Evolutionary conservation across 2,888 invertebrate species (phyloP), one percentile per base, ranked within the genome.

Genomic region (Hedya salicella): DNA sequence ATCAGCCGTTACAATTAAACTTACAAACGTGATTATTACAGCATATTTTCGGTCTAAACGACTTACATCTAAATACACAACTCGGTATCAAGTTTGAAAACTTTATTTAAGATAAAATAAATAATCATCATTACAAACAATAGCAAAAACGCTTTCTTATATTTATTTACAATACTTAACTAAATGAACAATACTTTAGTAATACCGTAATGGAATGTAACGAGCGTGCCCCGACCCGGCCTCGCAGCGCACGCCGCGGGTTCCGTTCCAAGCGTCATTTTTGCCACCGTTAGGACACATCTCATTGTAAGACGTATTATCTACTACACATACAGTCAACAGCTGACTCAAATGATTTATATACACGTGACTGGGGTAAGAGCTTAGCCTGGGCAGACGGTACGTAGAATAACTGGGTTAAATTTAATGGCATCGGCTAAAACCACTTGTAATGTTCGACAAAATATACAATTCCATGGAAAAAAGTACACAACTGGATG

Each of bases 51-150:
- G 11, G 13, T 42, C 30, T 48, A 67, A 36, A 19, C 46, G 49
- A 25, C 59, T 42, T 54, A 59, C 6, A 16, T 56, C 52, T 56
- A 49, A 46, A 72, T 71, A 75, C 68, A 76, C 68, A 76, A 75
- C 68, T 71, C 71, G 36, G 44, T 69, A 44, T 70, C 49, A 74
- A 75, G 75, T 75, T 73, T 74, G 73, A 81, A 81, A 76, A 76
- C 70, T 81, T 83, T 82, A 81, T 80, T 81, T 68, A 75, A 46
- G 39, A 75, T 74, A 77, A 71, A 56, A 75, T 71, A 62, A 77
- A 75, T 73, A 77, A 74, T 73, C 64, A 71, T 73, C 52, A 68
- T 77, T 75, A 80, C 77, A 77, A 78, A 78, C 72, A 72, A 72
- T 75, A 76, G 73, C 75, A 77, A 77, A 75, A 71, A 19, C 62